Conservation (phyloP, 2,797 vertebrate genomes). For the Momotus momota region DNA sequence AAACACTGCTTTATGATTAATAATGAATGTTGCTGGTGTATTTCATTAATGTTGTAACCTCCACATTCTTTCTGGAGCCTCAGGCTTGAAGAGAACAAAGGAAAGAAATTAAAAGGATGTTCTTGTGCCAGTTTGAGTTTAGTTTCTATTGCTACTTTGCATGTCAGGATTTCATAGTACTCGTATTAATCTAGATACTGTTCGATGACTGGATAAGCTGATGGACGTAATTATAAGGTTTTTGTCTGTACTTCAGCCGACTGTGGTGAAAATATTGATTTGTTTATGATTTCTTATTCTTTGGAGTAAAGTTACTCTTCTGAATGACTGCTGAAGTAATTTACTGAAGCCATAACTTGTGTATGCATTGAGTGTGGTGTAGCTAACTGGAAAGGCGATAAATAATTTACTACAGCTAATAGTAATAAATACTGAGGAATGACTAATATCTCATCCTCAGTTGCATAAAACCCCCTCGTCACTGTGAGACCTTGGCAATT, state of each 20-base stretch:
- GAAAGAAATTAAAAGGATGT: neutral
- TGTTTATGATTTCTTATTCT: constrained; percentile 20
- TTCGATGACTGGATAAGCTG: neutral
- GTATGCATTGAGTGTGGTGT: neutral
- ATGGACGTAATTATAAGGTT: neutral
- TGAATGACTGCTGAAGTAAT: neutral
- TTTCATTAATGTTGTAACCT: neutral
- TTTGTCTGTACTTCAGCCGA: neutral
- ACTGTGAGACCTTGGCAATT: neutral
- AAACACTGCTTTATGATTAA: neutral
- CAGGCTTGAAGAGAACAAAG: neutral
- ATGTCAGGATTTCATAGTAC: neutral
- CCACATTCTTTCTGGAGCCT: neutral
- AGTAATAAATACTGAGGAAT: neutral
- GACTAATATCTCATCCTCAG: neutral
- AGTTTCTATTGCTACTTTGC: neutral
- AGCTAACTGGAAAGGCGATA: neutral
- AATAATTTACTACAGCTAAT: neutral
- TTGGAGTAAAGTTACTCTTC: neutral
- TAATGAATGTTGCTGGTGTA: neutral
- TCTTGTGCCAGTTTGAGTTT: neutral
- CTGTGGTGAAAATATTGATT: constrained; percentile 23
- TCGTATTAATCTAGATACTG: neutral
- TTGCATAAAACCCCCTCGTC: neutral
- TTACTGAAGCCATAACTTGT: neutral